These are phyloP conservation scores for Glaucopsyche alexis DNA, from an alignment of 2,888 invertebrate species.

Conservation along the genomic window DNA sequence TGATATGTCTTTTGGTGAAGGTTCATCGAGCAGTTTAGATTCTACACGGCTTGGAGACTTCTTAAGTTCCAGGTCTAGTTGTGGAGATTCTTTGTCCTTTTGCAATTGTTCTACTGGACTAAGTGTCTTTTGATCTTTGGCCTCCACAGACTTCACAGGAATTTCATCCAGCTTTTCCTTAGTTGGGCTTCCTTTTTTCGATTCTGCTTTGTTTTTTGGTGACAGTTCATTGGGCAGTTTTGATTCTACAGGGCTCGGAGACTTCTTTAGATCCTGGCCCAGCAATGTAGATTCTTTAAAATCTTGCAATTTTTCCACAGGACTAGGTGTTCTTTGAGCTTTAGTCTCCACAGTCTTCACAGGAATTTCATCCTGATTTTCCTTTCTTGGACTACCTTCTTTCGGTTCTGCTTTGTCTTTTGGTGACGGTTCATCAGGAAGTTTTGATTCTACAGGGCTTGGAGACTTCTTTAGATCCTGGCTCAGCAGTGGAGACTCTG, in stretches of 20 bases:
- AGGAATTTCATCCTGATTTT: too few species aligned
- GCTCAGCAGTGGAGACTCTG: not conserved
- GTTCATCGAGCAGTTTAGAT: too few species aligned
- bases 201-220: not conserved
- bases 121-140: too few species aligned
- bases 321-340: too few species aligned
- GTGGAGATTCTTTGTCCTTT: too few species aligned
- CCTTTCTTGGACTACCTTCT: not conserved
- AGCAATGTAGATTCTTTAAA: not conserved
- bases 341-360: too few species aligned
- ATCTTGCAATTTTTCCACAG: not conserved
- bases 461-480: not conserved
- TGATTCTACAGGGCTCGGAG: not conserved
- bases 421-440: too few species aligned
- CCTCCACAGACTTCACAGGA: too few species aligned
- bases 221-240: not conserved
- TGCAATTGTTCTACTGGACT: not conserved
- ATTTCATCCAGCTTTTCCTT: not conserved
- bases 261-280: slow-evolving; percentile 13
- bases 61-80: too few species aligned
- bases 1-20: not conserved
- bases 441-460: too few species aligned
- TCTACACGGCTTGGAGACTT: too few species aligned
- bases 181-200: not conserved
- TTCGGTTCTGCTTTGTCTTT: not conserved